Evolutionary conservation across 2,797 vertebrate species (phyloP).

Genomic region (Gymnopithys bicolor): DNA sequence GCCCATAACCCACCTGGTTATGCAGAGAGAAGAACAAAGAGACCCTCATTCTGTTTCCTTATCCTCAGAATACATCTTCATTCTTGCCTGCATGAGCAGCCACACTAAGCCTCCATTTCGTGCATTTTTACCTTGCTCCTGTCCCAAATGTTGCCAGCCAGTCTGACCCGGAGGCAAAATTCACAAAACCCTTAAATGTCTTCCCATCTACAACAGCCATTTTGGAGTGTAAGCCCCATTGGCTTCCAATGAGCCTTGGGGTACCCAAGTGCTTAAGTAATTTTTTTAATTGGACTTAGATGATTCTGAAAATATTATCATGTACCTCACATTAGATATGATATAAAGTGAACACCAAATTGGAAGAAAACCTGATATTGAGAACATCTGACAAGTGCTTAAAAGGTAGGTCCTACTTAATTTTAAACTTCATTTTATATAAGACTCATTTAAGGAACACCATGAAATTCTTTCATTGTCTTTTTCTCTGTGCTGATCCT

Average conservation of each 20-base stretch:
- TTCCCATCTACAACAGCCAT: not conserved
- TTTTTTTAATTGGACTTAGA: not conserved
- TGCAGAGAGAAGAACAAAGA: not conserved
- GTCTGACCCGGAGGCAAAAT: not conserved
- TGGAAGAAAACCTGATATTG: slow-evolving; percentile 13
- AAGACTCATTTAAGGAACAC: slow-evolving; percentile 1
- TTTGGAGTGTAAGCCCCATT: not conserved
- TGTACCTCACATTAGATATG: not conserved
- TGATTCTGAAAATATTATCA: slow-evolving; percentile 11
- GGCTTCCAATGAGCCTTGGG: not conserved
- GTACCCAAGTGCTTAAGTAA: not conserved
- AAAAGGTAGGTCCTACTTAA: not conserved
- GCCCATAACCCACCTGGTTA: fast-evolving
- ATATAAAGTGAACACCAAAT: slow-evolving; percentile 2
- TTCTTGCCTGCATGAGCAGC: not conserved
- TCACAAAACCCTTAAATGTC: not conserved
- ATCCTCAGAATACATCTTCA: fast-evolving
- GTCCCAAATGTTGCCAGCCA: not conserved
- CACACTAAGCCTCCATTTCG: not conserved
- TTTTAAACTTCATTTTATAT: slow-evolving; percentile 30
- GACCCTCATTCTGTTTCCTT: not conserved
- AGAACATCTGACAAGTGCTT: slow-evolving; percentile 14
- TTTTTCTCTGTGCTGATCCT: slow-evolving; percentile 27
- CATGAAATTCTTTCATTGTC: slow-evolving; percentile 28
- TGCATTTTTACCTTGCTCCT: not conserved